Percentiles rank a stretch among this genome's conserved stretches.
These are phyloP conservation scores for Vidua chalybeata DNA, from an alignment of 2,113 vertebrate species.

Conservation along the genomic window DNA sequence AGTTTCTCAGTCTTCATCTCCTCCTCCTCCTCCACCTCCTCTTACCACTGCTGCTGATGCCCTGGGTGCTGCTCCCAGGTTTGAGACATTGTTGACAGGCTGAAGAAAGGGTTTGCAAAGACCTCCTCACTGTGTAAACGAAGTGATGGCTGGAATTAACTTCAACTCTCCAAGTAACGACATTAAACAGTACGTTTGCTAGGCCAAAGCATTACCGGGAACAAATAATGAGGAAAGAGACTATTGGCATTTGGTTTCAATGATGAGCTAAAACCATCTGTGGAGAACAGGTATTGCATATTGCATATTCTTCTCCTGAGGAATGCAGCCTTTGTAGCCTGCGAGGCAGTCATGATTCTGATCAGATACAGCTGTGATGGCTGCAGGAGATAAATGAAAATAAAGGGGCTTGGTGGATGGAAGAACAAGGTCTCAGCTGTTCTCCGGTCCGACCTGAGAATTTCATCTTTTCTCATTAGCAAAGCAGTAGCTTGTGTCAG, in stretches of 20 bases:
- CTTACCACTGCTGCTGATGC: constrained; percentile 47
- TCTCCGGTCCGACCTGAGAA: not conserved
- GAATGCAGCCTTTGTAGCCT: constrained; percentile 10
- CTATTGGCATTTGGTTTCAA: constrained; percentile 66
- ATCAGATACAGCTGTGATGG: not conserved
- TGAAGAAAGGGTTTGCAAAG: constrained; percentile 56
- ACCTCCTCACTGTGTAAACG: constrained; percentile 61
- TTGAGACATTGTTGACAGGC: constrained; percentile 65
- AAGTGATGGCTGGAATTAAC: constrained; percentile 61
- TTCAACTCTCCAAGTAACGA: constrained; percentile 33
- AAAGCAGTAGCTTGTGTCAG: not conserved
- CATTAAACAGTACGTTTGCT: constrained; percentile 11
- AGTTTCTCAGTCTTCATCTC: constrained; percentile 64
- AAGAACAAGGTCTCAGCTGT: constrained; percentile 1
- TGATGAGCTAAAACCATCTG: constrained; percentile 59
- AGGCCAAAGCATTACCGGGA: constrained; percentile 60
- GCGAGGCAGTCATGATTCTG: not conserved
- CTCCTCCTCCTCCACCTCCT: constrained; percentile 65
- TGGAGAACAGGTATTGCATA: constrained; percentile 1
- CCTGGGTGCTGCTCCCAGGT: constrained; percentile 59
- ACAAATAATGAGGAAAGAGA: constrained; percentile 61
- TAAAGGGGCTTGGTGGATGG: constrained; percentile 11
- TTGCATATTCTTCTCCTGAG: not conserved
- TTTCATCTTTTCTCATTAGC: constrained; percentile 10
- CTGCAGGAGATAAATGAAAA: constrained; percentile 21